Conservation (phyloP, 2,888 invertebrate species). For the Nomada lathburiana region DNA sequence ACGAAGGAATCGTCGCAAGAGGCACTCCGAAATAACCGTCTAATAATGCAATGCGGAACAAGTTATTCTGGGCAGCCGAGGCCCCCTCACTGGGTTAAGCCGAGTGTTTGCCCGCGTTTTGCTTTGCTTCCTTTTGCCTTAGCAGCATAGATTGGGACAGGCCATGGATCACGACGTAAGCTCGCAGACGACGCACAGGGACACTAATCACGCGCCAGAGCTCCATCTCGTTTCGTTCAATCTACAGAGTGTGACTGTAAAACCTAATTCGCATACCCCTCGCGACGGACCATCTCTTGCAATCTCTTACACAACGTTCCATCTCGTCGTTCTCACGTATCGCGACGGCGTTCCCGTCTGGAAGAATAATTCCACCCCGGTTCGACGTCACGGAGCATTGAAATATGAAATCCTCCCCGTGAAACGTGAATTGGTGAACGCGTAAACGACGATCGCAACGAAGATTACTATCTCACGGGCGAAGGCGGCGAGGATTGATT, state of each 20-base stretch:
- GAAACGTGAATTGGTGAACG: constrained; percentile 26
- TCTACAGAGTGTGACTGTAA: constrained; percentile 47
- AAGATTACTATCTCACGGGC: constrained; percentile 13
- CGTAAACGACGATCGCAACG: neutral
- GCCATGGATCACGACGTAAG: constrained; percentile 76
- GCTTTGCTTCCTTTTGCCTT: constrained; percentile 78
- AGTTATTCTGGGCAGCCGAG: constrained; percentile 81
- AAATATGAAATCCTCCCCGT: neutral
- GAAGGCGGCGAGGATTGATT: constrained; percentile 41
- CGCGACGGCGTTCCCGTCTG: too few relatives aligned
- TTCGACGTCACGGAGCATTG: constrained; percentile 1
- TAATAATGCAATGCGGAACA: constrained; percentile 84
- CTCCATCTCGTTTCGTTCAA: constrained; percentile 19
- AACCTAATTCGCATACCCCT: neutral
- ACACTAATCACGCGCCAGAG: constrained; percentile 55
- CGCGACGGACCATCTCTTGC: too few relatives aligned
- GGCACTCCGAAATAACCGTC: constrained; percentile 78
- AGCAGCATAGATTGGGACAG: constrained; percentile 78
- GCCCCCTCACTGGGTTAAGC: constrained; percentile 80
- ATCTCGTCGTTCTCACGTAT: neutral
- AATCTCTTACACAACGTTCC: too few relatives aligned
- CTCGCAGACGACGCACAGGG: constrained; percentile 63
- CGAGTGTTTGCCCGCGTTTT: constrained; percentile 76
- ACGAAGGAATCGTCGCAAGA: constrained; percentile 64
- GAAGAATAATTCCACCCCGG: constrained; percentile 8